A percentile compares a stretch with the other conserved stretches of the same genome.
These are phyloP conservation scores for Rhingia rostrata DNA, from an alignment of 2,888 invertebrate genomes.

Conservation along the genomic window DNA sequence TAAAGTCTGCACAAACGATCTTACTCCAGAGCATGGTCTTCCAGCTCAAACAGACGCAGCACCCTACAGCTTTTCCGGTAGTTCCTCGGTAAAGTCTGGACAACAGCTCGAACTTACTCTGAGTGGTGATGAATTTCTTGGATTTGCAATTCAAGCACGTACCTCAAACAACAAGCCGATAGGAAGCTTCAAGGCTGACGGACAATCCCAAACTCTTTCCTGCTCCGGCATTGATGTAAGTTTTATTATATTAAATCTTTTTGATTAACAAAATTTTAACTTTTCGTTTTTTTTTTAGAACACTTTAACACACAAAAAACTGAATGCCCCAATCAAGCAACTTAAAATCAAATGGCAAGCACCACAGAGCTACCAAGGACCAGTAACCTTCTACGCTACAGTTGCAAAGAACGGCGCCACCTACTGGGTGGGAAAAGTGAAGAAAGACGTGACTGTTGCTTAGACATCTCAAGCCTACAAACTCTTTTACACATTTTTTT, in stretches of 20 bases:
- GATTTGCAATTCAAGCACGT: constrained; percentile 87
- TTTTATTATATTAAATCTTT: not conserved
- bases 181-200: constrained; percentile 86
- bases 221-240: constrained; percentile 79
- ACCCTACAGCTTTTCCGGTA: constrained; percentile 85
- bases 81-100: constrained; percentile 82
- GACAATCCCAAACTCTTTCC: constrained; percentile 81
- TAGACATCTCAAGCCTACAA: constrained; percentile 70
- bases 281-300: constrained; percentile 83
- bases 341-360: constrained; percentile 87
- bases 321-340: constrained; percentile 85
- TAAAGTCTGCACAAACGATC: constrained; percentile 85
- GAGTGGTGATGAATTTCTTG: constrained; percentile 85
- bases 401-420: constrained; percentile 88
- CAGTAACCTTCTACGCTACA: constrained; percentile 87
- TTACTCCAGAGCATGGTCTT: constrained; percentile 87
- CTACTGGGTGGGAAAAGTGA: constrained; percentile 88
- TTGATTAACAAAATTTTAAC: not conserved
- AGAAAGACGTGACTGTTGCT: constrained; percentile 85
- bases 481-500: constrained; percentile 11
- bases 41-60: constrained; percentile 84
- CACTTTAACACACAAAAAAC: constrained; percentile 88
- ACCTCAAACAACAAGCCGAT: constrained; percentile 85
- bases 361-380: constrained; percentile 85
- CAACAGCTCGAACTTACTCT: constrained; percentile 83